Evolutionary conservation across 2,888 invertebrate species (phyloP), one percentile per base, ranked within the genome.

Genomic region (Apamea epomidion): DNA sequence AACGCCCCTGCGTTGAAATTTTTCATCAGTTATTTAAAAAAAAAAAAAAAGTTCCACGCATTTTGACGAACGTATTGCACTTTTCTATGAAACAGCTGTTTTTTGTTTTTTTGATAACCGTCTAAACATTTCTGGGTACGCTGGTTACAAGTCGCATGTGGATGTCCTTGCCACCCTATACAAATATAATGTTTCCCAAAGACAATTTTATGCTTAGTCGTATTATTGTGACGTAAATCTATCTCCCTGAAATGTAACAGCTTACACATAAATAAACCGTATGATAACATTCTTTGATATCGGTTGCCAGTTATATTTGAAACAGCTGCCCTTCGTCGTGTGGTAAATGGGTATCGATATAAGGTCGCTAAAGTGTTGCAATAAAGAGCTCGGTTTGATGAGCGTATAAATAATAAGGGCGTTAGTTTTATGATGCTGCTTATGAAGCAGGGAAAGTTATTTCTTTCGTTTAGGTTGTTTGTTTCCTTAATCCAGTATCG

Each of bases 351-450:
- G 29, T 48, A 68, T 76, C 70, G 71, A 65, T 82, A 85, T 73
- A 60, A 29, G 81, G 48, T 73, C 16, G 18, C 60, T 45, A 65
- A 73, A 65, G 65, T 81, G 60, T 85, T 51, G 70, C 75, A 58
- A 54, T 81, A 69, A 73, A 75, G 58, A 64, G 25, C 42, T 74
- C 12, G 42, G 45, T 74, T 71, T 85, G 64, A 85, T 80, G 83
- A 58, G 48, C 48, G 72, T 81, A 64, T 74, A 60, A 62, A 83
- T 83, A 73, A 84, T 64, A 85, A 58, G 37, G 48, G 80, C 32
- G n/a, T 67, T 73, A 18, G 25, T 48, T 37, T 60, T 60, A 74
- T 54, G 73, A 32, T 16, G n/a, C 2, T 14, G 29, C 14, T 32
- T 65, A 60, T 51, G n/a, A 69, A 70, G 25, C 8, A 16, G n/a